Percentiles rank a stretch among this genome's conserved stretches.
These are phyloP conservation scores for Zelleria hepariella DNA, from an alignment of 2,888 invertebrate genomes.

Conservation along the genomic window DNA sequence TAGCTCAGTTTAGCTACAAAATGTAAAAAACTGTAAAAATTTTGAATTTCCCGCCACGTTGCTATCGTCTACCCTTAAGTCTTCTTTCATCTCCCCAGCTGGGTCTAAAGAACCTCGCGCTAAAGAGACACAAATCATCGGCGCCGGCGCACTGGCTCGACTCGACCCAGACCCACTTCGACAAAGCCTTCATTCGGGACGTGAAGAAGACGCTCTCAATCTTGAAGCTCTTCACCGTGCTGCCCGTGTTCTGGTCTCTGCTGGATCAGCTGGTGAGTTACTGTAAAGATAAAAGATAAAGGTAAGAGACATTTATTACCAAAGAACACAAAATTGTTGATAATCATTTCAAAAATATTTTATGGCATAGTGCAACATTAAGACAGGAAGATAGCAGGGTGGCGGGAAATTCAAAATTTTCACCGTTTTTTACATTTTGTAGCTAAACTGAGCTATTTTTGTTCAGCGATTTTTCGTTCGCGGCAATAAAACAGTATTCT, in stretches of 20 bases:
- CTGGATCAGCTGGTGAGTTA: slow-evolving; percentile 87
- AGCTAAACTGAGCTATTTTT: too few species aligned
- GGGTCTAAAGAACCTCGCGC: slow-evolving; percentile 46
- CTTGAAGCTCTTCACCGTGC: slow-evolving; percentile 83
- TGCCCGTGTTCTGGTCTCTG: slow-evolving; percentile 95
- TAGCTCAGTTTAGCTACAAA: too few species aligned
- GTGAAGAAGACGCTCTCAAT: slow-evolving; percentile 84
- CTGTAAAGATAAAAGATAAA: background rate
- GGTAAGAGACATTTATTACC: background rate
- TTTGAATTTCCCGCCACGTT: too few species aligned
- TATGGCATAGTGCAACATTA: too few species aligned
- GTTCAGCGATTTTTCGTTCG: too few species aligned
- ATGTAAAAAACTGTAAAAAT: too few species aligned
- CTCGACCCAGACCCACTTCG: slow-evolving; percentile 82
- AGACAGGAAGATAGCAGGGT: too few species aligned
- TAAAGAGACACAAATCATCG: slow-evolving; percentile 18
- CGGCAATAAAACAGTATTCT: too few species aligned
- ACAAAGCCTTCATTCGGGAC: slow-evolving; percentile 78
- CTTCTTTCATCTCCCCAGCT: slow-evolving; percentile 45
- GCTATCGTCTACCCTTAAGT: background rate
- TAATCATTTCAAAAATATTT: too few species aligned
- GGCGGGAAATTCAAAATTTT: too few species aligned
- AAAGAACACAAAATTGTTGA: background rate
- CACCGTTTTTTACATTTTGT: too few species aligned
- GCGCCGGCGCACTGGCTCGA: slow-evolving; percentile 85